These are phyloP conservation scores for Coracopsis vasa DNA, from an alignment of 2,113 vertebrate species.

Conservation along the genomic window DNA sequence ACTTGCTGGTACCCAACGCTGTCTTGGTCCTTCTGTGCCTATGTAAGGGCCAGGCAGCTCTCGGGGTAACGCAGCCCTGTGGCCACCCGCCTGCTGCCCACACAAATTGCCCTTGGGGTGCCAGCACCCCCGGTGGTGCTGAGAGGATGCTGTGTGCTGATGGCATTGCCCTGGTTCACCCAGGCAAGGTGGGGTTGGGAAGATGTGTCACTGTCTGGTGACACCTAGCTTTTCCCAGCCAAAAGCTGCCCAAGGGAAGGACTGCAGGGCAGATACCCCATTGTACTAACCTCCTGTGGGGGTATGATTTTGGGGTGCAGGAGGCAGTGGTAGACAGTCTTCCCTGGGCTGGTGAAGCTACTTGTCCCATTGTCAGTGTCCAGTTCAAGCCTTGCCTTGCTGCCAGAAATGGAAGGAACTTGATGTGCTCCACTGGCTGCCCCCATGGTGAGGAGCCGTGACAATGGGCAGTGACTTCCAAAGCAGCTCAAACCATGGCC, in stretches of 20 bases:
- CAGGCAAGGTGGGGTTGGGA: too few species aligned
- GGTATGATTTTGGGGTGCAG: not conserved
- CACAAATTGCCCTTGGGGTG: not conserved
- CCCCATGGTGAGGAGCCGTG: not conserved
- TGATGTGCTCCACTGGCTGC: rapidly evolving
- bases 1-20: slow-evolving; percentile 8
- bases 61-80: rapidly evolving
- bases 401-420: not conserved
- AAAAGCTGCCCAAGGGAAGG: not conserved
- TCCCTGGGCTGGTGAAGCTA: not conserved
- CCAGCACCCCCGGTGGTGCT: rapidly evolving
- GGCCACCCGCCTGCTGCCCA: not conserved
- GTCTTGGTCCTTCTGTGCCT: slow-evolving; percentile 48
- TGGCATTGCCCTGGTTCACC: not conserved
- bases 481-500: rapidly evolving
- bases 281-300: rapidly evolving
- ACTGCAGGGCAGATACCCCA: not conserved
- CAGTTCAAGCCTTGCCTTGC: rapidly evolving
- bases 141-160: rapidly evolving
- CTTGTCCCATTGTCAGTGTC: rapidly evolving
- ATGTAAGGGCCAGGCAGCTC: not conserved
- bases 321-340: not conserved
- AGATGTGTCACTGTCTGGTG: rapidly evolving
- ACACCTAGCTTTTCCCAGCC: not conserved
- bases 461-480: not conserved